Conservation (phyloP, 1,140 invertebrate genomes). For the Heliconius himera region DNA sequence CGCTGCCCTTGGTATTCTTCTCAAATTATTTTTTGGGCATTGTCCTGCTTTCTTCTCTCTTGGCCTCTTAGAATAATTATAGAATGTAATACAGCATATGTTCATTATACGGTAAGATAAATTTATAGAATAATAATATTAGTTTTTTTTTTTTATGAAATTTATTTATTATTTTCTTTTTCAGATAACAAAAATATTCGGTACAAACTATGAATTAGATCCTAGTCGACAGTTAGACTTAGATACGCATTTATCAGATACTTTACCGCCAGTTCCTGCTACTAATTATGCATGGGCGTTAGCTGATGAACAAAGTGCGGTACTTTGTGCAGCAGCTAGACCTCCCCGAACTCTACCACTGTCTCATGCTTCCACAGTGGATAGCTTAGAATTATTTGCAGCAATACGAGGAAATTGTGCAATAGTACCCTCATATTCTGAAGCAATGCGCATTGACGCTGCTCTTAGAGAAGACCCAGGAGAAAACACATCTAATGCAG, state of each 20-base stretch:
- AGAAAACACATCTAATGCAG: constrained; percentile 54
- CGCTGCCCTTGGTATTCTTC: constrained; percentile 84
- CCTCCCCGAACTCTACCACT: constrained; percentile 87
- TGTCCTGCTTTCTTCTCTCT: constrained; percentile 89
- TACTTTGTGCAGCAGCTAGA: constrained; percentile 84
- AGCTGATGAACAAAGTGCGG: constrained; percentile 83
- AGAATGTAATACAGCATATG: constrained; percentile 92
- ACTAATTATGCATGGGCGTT: constrained; percentile 71
- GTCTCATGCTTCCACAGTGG: constrained; percentile 81
- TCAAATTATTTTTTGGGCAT: constrained; percentile 88
- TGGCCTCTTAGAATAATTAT: constrained; percentile 93
- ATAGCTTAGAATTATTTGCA: constrained; percentile 72
- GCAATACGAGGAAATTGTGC: constrained; percentile 78
- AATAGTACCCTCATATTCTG: constrained; percentile 83
- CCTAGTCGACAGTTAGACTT: constrained; percentile 72
- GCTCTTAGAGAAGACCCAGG: constrained; percentile 68
- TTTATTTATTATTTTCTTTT: constrained; percentile 44
- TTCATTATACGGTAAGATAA: constrained; percentile 87
- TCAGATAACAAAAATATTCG: constrained; percentile 87
- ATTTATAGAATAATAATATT: neutral
- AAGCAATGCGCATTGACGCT: constrained; percentile 83
- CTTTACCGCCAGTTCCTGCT: constrained; percentile 63
- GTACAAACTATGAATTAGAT: constrained; percentile 85
- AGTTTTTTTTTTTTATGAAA: neutral
- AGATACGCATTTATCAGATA: constrained; percentile 80